phyloP scores from a whole-genome alignment of 2,888 invertebrate genomes.

The Orthosia incerta region DNA sequence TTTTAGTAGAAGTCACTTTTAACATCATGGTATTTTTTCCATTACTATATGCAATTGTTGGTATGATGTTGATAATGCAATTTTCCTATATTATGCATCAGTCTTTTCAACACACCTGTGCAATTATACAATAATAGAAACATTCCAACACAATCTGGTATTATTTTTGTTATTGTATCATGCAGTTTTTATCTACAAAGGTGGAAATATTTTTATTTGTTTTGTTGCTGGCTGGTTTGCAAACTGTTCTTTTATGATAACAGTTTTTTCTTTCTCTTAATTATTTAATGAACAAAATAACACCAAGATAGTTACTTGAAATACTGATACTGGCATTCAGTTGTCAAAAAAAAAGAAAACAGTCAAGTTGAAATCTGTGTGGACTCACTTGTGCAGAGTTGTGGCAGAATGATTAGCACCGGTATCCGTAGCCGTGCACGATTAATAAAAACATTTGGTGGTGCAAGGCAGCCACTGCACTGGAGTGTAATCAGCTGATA shows the following conservation, averaged over 20 bases:
- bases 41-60: conserved; percentile 9
- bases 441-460: conserved; percentile 77
- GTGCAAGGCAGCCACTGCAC: conserved; percentile 74
- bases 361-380: conserved; percentile 8
- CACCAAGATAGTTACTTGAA: conserved; percentile 6
- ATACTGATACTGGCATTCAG: not conserved
- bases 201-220: conserved; percentile 13
- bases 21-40: not conserved
- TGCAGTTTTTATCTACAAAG: conserved; percentile 25
- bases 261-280: conserved; percentile 8
- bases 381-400: conserved; percentile 31
- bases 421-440: conserved; percentile 57
- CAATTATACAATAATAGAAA: conserved; percentile 10
- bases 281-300: conserved; percentile 7
- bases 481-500: conserved; percentile 88
- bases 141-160: conserved; percentile 28
- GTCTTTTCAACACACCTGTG: conserved; percentile 11
- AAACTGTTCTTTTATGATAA: conserved; percentile 2
- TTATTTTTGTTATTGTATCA: conserved; percentile 32
- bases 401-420: conserved; percentile 45
- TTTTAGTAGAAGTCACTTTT: not conserved
- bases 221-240: conserved; percentile 32
- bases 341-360: not conserved
- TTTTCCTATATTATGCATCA: conserved; percentile 21
- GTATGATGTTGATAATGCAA: not conserved